Percentiles rank a stretch among this genome's conserved stretches.
These are phyloP conservation scores for Protosalanx chinensis DNA, from an alignment of 2,797 vertebrate species.

Conservation along the genomic window DNA sequence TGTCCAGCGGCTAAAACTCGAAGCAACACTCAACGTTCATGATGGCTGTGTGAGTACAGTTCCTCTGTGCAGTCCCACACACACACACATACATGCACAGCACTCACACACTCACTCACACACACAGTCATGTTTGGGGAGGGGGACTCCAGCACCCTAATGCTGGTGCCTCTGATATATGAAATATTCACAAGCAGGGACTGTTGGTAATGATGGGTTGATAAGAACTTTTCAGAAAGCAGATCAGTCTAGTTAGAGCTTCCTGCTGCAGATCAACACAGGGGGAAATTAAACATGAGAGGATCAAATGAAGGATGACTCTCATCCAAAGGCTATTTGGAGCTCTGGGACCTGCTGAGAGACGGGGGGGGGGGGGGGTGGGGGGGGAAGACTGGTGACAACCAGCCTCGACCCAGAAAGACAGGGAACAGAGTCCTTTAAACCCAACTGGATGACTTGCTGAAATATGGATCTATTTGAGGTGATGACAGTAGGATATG, in stretches of 20 bases:
- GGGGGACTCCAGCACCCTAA: too few relatives aligned
- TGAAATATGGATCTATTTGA: conserved; percentile 61
- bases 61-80: not conserved
- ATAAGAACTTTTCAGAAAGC: not conserved
- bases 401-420: conserved; percentile 20
- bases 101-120: not conserved
- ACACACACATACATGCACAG: not conserved
- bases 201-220: not conserved
- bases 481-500: conserved; percentile 20
- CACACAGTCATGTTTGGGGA: not conserved
- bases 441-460: conserved; percentile 31
- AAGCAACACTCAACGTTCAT: conserved; percentile 92
- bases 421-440: conserved; percentile 11
- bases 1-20: conserved; percentile 97
- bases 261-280: not conserved
- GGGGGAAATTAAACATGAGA: conserved; percentile 3
- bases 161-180: too few relatives aligned
- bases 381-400: conserved; percentile 16
- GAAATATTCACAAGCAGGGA: not conserved
- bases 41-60: conserved; percentile 94
- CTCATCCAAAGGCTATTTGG: not conserved
- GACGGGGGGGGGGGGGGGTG: not conserved
- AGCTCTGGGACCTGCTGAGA: not conserved
- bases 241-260: not conserved
- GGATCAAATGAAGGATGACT: not conserved